Base-by-base conservation (phyloP, 2,888 invertebrate genomes). In the Heterodera filipjevi region DNA sequence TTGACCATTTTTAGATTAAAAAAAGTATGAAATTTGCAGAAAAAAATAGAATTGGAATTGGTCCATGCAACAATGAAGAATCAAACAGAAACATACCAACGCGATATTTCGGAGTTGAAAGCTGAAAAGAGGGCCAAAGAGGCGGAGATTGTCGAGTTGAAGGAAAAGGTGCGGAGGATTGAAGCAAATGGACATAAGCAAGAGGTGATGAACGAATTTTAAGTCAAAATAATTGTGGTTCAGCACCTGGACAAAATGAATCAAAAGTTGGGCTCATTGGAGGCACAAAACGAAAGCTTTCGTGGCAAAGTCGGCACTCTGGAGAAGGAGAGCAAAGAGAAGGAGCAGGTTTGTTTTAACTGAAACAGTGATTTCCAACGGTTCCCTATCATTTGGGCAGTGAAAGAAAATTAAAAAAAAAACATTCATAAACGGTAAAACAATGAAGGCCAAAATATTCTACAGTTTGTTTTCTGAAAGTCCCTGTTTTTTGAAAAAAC, bases 161-260 rank as follows among this genome's bases (percentile, higher is more conserved):
- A 66, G 49, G 39, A 33, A 76, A 53, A 59, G 76, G 10, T 44
- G 27, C 53, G 53, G 19, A 53, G 19, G 22, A 27, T 1, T 8
- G 59, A 59, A n/a, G 72, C 22, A 81, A 71, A 66, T 33, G 22
- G 22, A 44, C 66, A 27, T n/a, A 59, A 33, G 14, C n/a, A 68
- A 39, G 44, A 53, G 39, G 39, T 70, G 44, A 39, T 16, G 19
- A 59, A 79, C 22, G 1, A 30, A 39, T 16, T n/a, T 46, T 79
- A 12, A 22, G 33, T 27, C 39, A 1, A 44, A 66, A 76, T 39
- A 2, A 39, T 39, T 39, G 39, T 1, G 39, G 6, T 39, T 39
- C 39, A 81, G 80, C 72, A 80, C 64, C 35, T 80, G 53, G 80
- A 77, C 27, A 70, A 78, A 30, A 70, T 81, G 19, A 78, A 82